Base-by-base conservation (phyloP, 1,140 invertebrate genomes). In the Eumaeus atala region DNA sequence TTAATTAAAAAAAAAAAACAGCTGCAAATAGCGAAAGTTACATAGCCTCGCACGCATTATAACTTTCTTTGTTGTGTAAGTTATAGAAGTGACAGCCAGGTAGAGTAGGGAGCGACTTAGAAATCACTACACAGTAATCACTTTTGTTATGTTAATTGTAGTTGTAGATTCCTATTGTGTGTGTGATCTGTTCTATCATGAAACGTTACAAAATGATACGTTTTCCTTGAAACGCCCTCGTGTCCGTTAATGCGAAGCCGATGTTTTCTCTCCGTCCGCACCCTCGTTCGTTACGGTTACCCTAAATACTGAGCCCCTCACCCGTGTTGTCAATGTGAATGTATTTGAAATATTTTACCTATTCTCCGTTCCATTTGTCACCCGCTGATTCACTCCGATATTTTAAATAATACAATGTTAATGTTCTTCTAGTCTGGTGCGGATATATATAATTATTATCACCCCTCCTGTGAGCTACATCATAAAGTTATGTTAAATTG, bases 61-160 rank as follows among this genome's bases (percentile, higher is more conserved):
- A 84, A 84, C 84, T 87, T 87, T 87, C 84, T 82, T 87, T 81
- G 84, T 87, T 87, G 84, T 87, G 80, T 87, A 87, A 87, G 83
- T 71, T 75, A 66, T 16, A 40, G 76, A 72, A 76, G 73, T 67
- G 62, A 78, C 76, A 61, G 70, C 69, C 70, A 77, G 69, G 77
- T 79, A 79, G 81, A 78, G n/a, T n/a, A n/a, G 77, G 74, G 79
- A 84, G 81, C 70, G 65, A 77, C 66, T 67, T 84, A 82, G 79
- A 84, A 84, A 84, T 84, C 79, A 73, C 77, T 61, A 72, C 62
- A 75, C 69, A 75, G 75, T 77, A 83, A 79, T 66, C 68, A 69
- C 55, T 60, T 44, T 44, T 44, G 40, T 9, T 44, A 9, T 44
- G 14, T 14, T 7, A 40, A 44, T 28, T 44, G 40, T 16, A 9